Conservation (phyloP, 2,888 invertebrate genomes). For the Stictocephala bisonia region DNA sequence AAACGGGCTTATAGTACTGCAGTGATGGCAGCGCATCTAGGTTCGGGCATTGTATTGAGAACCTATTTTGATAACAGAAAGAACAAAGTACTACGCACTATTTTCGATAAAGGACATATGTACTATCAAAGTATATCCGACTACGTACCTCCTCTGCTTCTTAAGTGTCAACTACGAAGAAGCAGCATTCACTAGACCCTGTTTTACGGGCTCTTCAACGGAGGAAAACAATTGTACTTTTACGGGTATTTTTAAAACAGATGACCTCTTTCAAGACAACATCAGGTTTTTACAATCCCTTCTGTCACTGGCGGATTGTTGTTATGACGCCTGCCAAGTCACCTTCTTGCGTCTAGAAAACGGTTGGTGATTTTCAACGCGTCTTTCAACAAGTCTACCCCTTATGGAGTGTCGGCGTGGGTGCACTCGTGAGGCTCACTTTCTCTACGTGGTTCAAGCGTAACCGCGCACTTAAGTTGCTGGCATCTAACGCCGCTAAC, state of each 20-base stretch:
- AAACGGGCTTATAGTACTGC: no score
- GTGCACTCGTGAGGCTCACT: no score
- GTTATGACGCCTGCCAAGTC: background rate
- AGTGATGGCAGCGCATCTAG: background rate
- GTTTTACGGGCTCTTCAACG: background rate
- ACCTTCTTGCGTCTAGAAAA: background rate
- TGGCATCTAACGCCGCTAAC: no score
- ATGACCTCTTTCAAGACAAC: background rate
- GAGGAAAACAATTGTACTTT: background rate
- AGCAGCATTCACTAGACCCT: background rate
- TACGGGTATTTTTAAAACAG: background rate
- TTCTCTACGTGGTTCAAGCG: no score
- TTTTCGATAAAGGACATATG: background rate
- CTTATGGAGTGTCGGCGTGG: no score
- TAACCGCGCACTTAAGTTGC: no score
- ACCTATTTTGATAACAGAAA: background rate
- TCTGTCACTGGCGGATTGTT: background rate
- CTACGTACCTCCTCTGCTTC: background rate
- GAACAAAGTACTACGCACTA: background rate
- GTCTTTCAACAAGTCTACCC: background rate
- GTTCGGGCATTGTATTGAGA: background rate
- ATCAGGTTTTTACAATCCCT: background rate
- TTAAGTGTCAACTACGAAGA: background rate
- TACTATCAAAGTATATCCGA: background rate
- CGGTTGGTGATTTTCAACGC: background rate